Base-by-base conservation (phyloP, 2,888 invertebrate genomes). In the Sesia bembeciformis region DNA sequence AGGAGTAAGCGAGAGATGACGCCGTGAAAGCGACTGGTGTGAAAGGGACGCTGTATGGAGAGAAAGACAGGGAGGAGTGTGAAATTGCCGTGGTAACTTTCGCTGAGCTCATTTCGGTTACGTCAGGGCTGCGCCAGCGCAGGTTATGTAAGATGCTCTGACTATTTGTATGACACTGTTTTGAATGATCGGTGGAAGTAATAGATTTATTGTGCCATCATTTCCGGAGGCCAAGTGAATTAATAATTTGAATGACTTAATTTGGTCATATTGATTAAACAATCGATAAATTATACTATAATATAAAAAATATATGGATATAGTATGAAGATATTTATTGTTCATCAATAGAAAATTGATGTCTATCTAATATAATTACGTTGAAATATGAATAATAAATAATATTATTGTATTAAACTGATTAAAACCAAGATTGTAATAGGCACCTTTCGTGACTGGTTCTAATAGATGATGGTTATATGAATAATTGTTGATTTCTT, bases 41-140 rank as follows among this genome's bases (percentile, higher is more conserved):
- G 73, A 86, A 62, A 70, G 74, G 66, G 83, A 84, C 57, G 62
- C 70, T 55, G 49, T 54, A 61, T 60, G 59, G 62, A 82, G 76
- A 79, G 84, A 84, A 81, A 84, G 83, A 85, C 71, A 65, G 71
- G 71, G 73, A 74, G 68, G 78, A 74, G 78, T 85, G 87, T 82
- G 88, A 88, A 89, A 89, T 87, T 86, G 74, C 72, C 74, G 79
- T 72, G 71, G 76, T 71, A 81, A 85, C 89, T 89, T 89, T 89
- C 89, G 78, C 88, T 83, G 87, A 79, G 82, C 84, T 77, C 79
- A 79, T 81, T 87, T 82, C 73, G 70, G 75, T 89, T 89, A 85
- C 87, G 84, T 87, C 88, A 87, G 66, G 60, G 59, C 65, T 71
- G 71, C 70, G 76, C 72, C 61, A 60, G 71, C 69, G 67, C 67